phyloP scores from a whole-genome alignment of 2,888 invertebrate species.

The Malachius bipustulatus region DNA sequence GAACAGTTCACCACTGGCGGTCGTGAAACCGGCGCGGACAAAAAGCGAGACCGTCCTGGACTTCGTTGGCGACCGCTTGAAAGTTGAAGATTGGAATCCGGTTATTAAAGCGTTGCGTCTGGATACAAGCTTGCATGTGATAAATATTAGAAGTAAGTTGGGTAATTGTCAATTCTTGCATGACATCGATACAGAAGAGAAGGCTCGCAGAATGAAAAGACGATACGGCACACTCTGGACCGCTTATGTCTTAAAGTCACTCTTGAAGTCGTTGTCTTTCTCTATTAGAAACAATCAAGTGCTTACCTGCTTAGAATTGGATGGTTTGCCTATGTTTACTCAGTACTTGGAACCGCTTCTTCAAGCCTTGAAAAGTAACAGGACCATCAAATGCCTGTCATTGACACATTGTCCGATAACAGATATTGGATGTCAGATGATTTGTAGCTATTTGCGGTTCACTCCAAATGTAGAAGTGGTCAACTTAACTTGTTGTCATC shows the following conservation, averaged over 20 bases:
- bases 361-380: slow-evolving; percentile 49
- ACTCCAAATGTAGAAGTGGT: slow-evolving; percentile 55
- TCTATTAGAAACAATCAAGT: slow-evolving; percentile 51
- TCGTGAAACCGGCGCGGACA: slow-evolving; percentile 31
- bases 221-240: slow-evolving; percentile 44
- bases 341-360: slow-evolving; percentile 44
- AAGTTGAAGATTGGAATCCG: slow-evolving; percentile 64
- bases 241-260: slow-evolving; percentile 53
- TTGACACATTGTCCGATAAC: slow-evolving; percentile 56
- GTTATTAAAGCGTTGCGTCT: slow-evolving; percentile 58
- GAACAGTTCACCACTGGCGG: slow-evolving; percentile 29
- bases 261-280: slow-evolving; percentile 52
- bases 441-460: slow-evolving; percentile 56
- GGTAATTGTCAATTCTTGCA: slow-evolving; percentile 31
- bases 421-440: slow-evolving; percentile 57
- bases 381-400: slow-evolving; percentile 53
- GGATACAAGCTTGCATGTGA: slow-evolving; percentile 57
- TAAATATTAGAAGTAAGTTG: slow-evolving; percentile 50
- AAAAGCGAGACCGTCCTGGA: slow-evolving; percentile 40
- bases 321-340: slow-evolving; percentile 57
- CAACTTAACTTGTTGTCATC: slow-evolving; percentile 56
- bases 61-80: slow-evolving; percentile 62
- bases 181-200: slow-evolving; percentile 44
- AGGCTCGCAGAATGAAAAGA: slow-evolving; percentile 46
- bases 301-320: slow-evolving; percentile 50